Evolutionary conservation across 2,113 vertebrate species (phyloP).

Genomic region (Ginglymostoma cirratum): DNA sequence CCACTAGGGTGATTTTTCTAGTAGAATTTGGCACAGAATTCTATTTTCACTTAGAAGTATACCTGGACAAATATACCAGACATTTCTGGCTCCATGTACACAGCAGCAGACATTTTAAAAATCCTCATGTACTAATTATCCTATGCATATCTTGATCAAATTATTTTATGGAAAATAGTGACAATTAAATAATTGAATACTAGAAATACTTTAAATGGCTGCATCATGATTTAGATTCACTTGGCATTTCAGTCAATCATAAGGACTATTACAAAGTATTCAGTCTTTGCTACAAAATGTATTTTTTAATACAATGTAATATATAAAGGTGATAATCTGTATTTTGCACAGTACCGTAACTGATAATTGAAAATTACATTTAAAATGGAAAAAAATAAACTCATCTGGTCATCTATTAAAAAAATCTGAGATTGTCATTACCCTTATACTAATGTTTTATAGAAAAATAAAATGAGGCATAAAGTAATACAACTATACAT

Average conservation of each 20-base stretch:
- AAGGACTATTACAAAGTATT: slow-evolving; percentile 23
- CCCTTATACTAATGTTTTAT: slow-evolving; percentile 44
- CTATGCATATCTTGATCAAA: slow-evolving; percentile 10
- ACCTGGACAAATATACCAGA: slow-evolving; percentile 49
- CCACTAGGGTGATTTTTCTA: slow-evolving; percentile 49
- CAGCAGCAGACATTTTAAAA: slow-evolving; percentile 45
- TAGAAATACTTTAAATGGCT: background rate
- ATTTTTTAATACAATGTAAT: background rate
- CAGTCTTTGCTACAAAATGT: slow-evolving; percentile 33
- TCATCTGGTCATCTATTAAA: slow-evolving; percentile 27
- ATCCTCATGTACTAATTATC: slow-evolving; percentile 8
- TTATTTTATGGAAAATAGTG: slow-evolving; percentile 25
- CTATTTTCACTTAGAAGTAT: slow-evolving; percentile 48
- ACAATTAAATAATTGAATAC: slow-evolving; percentile 30
- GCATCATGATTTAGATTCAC: background rate
- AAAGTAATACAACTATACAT: slow-evolving; percentile 60
- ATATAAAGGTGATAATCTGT: slow-evolving; percentile 30
- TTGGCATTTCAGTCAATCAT: background rate
- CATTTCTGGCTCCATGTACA: slow-evolving; percentile 48
- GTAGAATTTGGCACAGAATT: slow-evolving; percentile 58
- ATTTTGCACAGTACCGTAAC: slow-evolving; percentile 32
- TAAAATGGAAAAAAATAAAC: slow-evolving; percentile 31
- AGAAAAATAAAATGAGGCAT: slow-evolving; percentile 70
- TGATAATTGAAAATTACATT: slow-evolving; percentile 15
- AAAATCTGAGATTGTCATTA: slow-evolving; percentile 38